These are phyloP conservation scores for Cantharis rufa DNA, from an alignment of 2,888 invertebrate genomes.

Conservation along the genomic window DNA sequence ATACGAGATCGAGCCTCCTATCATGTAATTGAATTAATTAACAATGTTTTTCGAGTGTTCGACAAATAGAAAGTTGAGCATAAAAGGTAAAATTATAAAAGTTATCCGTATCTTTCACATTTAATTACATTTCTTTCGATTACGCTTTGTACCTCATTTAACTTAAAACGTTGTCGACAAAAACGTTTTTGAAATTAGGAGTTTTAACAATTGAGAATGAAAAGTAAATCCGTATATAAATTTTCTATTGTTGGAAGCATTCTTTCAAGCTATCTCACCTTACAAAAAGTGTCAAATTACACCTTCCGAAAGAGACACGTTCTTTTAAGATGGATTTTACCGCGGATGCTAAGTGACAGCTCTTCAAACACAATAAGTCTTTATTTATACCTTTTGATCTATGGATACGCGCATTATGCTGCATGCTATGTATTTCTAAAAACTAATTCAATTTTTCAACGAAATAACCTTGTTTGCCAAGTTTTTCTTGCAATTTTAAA, in stretches of 20 bases:
- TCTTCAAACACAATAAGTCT: slow-evolving; percentile 25
- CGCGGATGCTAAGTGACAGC: slow-evolving; percentile 38
- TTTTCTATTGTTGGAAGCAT: slow-evolving; percentile 29
- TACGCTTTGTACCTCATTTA: neutral
- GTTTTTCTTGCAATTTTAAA: neutral
- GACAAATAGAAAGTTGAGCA: slow-evolving; percentile 3
- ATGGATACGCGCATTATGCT: slow-evolving; percentile 12
- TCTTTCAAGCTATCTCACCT: slow-evolving; percentile 38
- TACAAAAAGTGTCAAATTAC: slow-evolving; percentile 37
- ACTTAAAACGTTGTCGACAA: neutral
- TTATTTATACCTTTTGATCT: slow-evolving; percentile 29
- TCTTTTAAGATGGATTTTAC: slow-evolving; percentile 34
- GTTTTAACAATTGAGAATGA: neutral
- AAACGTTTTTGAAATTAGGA: slow-evolving; percentile 8
- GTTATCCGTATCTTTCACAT: slow-evolving; percentile 4
- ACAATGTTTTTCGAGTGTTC: slow-evolving; percentile 1
- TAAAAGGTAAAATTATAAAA: slow-evolving; percentile 19
- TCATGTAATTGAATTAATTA: slow-evolving; percentile 8
- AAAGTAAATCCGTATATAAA: slow-evolving; percentile 18
- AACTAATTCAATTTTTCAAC: neutral
- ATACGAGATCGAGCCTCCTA: neutral
- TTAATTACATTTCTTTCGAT: slow-evolving; percentile 9
- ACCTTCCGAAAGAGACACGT: slow-evolving; percentile 37
- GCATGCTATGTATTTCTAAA: neutral
- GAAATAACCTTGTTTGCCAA: neutral